Conservation (phyloP, 2,113 vertebrate genomes). For the Rhinolophus ferrumequinum region DNA sequence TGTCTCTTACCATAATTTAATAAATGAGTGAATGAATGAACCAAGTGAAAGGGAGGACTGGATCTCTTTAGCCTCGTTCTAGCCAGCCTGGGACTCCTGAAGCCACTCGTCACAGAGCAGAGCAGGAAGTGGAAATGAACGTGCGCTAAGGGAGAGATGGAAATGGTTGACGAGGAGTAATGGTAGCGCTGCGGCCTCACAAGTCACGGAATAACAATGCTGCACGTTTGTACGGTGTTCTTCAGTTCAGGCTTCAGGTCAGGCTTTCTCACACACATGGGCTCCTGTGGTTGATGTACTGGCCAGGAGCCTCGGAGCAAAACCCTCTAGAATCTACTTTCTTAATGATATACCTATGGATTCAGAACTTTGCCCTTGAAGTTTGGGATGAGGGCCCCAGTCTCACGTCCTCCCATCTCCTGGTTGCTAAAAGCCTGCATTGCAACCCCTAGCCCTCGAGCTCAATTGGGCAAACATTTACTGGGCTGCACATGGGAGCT, state of each 20-base stretch:
- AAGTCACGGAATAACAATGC: neutral
- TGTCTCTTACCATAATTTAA: neutral
- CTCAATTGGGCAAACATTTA: neutral
- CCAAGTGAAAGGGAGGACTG: neutral
- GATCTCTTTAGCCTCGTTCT: neutral
- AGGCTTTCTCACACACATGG: fast-evolving
- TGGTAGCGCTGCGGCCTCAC: fast-evolving
- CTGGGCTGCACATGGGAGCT: neutral
- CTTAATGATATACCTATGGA: neutral
- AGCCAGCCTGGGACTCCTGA: neutral
- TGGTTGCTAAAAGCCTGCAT: neutral
- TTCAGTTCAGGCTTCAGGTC: no score
- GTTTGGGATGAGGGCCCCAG: neutral
- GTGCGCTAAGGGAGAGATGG: neutral
- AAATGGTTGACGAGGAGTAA: fast-evolving
- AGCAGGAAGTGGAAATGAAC: neutral
- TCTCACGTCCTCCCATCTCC: neutral
- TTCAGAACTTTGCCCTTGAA: neutral
- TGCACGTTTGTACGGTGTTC: fast-evolving
- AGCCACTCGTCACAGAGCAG: no score
- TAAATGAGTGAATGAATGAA: neutral
- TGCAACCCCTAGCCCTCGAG: neutral
- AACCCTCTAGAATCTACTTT: neutral
- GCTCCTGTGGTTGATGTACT: neutral
- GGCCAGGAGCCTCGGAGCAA: neutral